These are phyloP conservation scores for Bos javanicus DNA, from an alignment of 2,113 vertebrate genomes.

Conservation along the genomic window DNA sequence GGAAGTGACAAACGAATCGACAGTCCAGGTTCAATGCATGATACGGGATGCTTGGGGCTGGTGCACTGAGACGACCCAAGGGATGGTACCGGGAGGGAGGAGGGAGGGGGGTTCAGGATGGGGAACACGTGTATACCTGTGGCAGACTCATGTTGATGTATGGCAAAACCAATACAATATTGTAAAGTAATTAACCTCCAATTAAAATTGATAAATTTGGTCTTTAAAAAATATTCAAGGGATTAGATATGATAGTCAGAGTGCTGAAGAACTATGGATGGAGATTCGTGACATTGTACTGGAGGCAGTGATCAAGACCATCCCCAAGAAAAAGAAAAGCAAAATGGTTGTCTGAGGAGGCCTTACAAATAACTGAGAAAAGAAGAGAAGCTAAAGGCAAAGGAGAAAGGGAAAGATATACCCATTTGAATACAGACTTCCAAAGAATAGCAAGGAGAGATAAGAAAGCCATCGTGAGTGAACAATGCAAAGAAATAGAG, in stretches of 20 bases:
- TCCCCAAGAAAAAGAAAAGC: neutral
- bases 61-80: too few relatives aligned
- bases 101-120: too few relatives aligned
- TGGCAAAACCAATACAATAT: too few relatives aligned
- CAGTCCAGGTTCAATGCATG: too few relatives aligned
- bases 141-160: too few relatives aligned
- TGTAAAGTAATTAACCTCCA: too few relatives aligned
- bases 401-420: neutral
- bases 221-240: neutral
- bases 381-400: neutral
- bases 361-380: neutral
- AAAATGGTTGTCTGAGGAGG: neutral
- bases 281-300: neutral
- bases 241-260: neutral
- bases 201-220: too few relatives aligned
- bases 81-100: too few relatives aligned
- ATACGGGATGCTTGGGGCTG: too few relatives aligned
- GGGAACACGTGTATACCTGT: too few relatives aligned
- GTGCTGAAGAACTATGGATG: neutral
- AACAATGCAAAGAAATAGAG: too few relatives aligned
- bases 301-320: neutral
- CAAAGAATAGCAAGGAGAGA: neutral
- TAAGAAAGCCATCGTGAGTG: too few relatives aligned
- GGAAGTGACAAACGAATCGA: neutral
- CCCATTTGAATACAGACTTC: neutral